phyloP scores from a whole-genome alignment of 2,113 vertebrate species.

The Myrmecobius fasciatus region DNA sequence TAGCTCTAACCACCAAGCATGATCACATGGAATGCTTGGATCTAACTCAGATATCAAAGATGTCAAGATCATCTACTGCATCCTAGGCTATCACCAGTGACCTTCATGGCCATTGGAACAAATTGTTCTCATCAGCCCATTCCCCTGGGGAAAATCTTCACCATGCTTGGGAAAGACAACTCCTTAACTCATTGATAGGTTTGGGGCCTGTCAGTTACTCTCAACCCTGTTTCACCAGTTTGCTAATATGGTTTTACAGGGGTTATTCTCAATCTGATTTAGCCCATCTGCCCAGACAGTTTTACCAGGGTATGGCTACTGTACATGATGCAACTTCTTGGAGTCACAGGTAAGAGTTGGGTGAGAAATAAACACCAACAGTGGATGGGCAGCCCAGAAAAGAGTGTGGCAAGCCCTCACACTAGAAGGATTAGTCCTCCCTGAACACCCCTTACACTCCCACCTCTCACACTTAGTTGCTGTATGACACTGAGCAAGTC shows the following conservation, averaged over 20 bases:
- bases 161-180: neutral
- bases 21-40: neutral
- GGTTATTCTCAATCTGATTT: too few species aligned
- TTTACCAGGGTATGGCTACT: neutral
- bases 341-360: neutral
- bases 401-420: neutral
- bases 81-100: neutral
- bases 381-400: neutral
- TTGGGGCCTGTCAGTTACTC: neutral
- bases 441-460: neutral
- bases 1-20: too few species aligned
- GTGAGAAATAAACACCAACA: neutral
- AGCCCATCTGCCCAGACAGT: neutral
- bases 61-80: too few species aligned
- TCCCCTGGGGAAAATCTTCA: neutral
- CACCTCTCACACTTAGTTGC: neutral
- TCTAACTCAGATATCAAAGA: too few species aligned
- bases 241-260: too few species aligned
- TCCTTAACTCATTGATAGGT: neutral
- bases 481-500: neutral
- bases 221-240: neutral
- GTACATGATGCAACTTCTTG: neutral
- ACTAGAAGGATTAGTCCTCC: neutral
- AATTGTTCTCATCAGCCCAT: neutral
- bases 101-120: neutral